Evolutionary conservation across 1,140 invertebrate genomes (phyloP).

Genomic region (Magallana angulata): DNA sequence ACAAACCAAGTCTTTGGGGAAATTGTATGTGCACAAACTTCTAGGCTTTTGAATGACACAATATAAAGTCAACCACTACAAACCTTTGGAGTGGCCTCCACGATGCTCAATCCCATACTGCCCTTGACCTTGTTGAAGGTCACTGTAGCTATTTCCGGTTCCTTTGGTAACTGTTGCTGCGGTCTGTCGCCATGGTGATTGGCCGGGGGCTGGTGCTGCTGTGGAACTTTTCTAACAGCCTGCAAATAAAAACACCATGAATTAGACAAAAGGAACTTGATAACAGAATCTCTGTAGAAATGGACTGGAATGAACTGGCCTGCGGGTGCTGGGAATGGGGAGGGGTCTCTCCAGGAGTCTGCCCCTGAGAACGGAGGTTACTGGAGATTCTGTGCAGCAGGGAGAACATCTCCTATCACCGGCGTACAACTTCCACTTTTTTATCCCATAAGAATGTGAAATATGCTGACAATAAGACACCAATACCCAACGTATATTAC

Average conservation of each 20-base stretch:
- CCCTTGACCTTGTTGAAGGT: constrained; percentile 78
- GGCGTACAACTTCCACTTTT: no score
- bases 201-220: constrained; percentile 38
- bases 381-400: neutral
- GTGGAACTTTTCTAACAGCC: constrained; percentile 51
- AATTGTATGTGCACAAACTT: no score
- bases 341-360: neutral
- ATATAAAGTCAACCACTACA: constrained; percentile 38
- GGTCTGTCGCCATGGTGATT: constrained; percentile 36
- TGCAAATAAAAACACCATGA: constrained; percentile 16
- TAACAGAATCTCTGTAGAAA: neutral
- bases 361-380: neutral
- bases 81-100: constrained; percentile 75
- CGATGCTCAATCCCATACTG: constrained; percentile 79
- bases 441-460: no score
- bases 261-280: no score
- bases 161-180: constrained; percentile 58
- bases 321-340: neutral
- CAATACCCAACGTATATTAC: no score
- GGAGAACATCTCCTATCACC: neutral
- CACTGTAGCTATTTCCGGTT: constrained; percentile 75
- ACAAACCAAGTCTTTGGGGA: no score
- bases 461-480: no score
- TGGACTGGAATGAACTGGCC: neutral
- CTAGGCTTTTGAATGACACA: neutral